Evolutionary conservation across 2,888 invertebrate species (phyloP).

Genomic region (Himalopsyche kuldschensis): DNA sequence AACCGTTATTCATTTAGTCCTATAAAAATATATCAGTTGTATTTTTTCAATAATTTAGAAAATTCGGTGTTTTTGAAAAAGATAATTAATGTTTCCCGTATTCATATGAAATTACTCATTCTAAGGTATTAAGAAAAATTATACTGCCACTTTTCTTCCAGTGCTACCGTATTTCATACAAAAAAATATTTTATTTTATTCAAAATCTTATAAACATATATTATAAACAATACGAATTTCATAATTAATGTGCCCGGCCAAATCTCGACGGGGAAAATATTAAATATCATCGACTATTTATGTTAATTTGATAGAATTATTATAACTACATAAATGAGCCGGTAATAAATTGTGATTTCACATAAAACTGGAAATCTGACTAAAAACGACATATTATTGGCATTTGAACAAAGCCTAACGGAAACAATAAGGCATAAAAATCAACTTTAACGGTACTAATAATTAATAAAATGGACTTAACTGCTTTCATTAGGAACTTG

Average conservation of each 20-base stretch:
- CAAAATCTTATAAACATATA: neutral
- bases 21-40: neutral
- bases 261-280: neutral
- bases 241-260: neutral
- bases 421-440: constrained; percentile 7
- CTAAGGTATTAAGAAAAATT: neutral
- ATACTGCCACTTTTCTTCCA: neutral
- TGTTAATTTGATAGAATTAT: neutral
- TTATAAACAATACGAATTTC: neutral
- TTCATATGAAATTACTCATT: neutral
- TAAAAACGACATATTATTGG: neutral
- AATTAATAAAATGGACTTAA: neutral
- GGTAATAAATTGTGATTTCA: neutral
- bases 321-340: neutral
- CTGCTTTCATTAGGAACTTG: neutral
- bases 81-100: neutral
- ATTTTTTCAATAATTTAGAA: neutral
- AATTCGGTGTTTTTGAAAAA: no score
- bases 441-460: neutral
- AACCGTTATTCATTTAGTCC: no score
- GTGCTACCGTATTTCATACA: neutral
- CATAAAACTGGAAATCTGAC: neutral
- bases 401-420: neutral
- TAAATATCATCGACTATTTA: neutral
- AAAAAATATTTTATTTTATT: neutral